These are phyloP conservation scores for Leptinotarsa tumamoca DNA, from an alignment of 2,888 invertebrate species.

Conservation along the genomic window DNA sequence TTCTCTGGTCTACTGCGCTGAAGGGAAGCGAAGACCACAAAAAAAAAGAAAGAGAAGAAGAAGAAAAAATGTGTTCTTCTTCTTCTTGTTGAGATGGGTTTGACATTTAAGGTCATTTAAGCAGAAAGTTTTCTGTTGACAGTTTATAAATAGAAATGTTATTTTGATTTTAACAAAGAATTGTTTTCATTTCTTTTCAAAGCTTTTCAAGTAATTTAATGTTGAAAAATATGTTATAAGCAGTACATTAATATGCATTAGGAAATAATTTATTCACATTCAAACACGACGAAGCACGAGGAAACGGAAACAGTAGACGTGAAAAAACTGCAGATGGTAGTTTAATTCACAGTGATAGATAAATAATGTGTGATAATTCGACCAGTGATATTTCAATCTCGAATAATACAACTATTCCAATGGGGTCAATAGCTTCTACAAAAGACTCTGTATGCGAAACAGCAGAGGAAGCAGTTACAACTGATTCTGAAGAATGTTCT, in stretches of 20 bases:
- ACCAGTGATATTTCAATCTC: slow-evolving; percentile 24
- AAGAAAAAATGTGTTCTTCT: too few species aligned
- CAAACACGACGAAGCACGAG: neutral
- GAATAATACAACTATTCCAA: slow-evolving; percentile 14
- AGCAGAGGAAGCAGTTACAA: slow-evolving; percentile 59
- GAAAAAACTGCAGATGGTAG: neutral
- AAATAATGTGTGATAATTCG: slow-evolving; percentile 40
- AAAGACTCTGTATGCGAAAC: slow-evolving; percentile 50
- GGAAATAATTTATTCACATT: neutral
- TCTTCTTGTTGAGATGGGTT: too few species aligned
- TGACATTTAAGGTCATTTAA: too few species aligned
- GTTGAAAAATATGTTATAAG: neutral
- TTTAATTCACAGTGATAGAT: slow-evolving; percentile 15
- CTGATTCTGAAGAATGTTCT: slow-evolving; percentile 64
- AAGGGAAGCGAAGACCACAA: too few species aligned
- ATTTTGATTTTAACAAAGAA: slow-evolving; percentile 38
- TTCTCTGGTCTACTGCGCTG: too few species aligned
- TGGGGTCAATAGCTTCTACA: neutral
- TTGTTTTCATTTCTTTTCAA: neutral
- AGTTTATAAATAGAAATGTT: too few species aligned
- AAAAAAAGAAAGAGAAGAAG: too few species aligned
- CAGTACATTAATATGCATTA: neutral
- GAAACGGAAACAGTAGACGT: neutral
- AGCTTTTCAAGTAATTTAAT: neutral
- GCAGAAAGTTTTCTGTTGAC: too few species aligned